Evolutionary conservation across 2,113 vertebrate species (phyloP).

Genomic region (Picathartes gymnocephalus): DNA sequence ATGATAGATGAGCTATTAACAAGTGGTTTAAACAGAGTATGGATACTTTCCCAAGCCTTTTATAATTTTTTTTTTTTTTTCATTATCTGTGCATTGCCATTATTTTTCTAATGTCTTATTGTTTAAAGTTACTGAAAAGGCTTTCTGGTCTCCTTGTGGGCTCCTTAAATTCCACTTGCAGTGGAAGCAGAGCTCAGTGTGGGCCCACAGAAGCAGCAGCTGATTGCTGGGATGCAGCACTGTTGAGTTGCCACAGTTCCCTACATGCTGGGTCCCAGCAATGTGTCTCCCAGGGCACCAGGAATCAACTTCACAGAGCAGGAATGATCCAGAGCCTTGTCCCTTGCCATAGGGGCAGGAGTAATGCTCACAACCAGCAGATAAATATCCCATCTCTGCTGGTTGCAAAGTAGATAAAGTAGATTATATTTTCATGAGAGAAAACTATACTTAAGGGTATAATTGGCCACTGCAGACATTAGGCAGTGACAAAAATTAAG

Average conservation of each 20-base stretch:
- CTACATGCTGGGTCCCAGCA: neutral
- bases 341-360: neutral
- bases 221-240: neutral
- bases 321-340: neutral
- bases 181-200: neutral
- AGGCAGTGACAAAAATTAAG: neutral
- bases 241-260: neutral
- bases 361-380: neutral
- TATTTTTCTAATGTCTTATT: neutral
- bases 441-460: neutral
- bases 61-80: neutral
- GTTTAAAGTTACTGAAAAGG: neutral
- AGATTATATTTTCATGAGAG: neutral
- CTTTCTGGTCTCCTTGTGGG: neutral
- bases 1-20: neutral
- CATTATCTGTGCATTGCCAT: neutral
- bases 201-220: neutral
- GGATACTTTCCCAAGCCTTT: neutral
- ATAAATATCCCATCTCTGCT: neutral
- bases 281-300: neutral
- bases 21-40: neutral
- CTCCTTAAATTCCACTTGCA: neutral
- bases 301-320: neutral
- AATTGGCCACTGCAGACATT: neutral
- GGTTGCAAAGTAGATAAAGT: neutral